phyloP scores from a whole-genome alignment of 1,140 invertebrate species.

The Teleopsis dalmanni region DNA sequence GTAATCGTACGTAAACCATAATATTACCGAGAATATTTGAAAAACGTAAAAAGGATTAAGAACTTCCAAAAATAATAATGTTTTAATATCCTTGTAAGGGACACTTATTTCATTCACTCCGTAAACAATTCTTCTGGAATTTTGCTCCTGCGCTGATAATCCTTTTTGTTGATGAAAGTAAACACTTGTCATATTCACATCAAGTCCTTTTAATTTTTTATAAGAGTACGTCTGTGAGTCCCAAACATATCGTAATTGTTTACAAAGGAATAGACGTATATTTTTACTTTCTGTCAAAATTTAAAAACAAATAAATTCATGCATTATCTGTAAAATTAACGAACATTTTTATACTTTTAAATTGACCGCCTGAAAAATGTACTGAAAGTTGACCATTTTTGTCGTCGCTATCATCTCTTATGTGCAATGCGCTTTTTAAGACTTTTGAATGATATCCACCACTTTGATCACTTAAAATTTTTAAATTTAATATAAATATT shows the following conservation, averaged over 20 bases:
- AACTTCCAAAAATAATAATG: slow-evolving; percentile 68
- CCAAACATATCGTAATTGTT: slow-evolving; percentile 64
- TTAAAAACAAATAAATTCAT: background rate
- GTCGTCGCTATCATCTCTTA: slow-evolving; percentile 16
- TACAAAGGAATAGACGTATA: slow-evolving; percentile 53
- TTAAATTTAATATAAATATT: background rate
- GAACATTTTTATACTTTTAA: slow-evolving; percentile 27
- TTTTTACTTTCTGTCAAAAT: slow-evolving; percentile 23
- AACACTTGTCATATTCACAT: slow-evolving; percentile 52
- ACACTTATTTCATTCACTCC: slow-evolving; percentile 75
- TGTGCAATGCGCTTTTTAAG: background rate
- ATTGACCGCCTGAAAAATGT: slow-evolving; percentile 29
- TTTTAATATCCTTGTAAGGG: slow-evolving; percentile 62
- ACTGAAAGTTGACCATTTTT: slow-evolving; percentile 25
- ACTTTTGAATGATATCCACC: background rate
- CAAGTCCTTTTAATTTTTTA: slow-evolving; percentile 57
- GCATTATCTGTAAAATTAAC: background rate
- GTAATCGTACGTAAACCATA: slow-evolving; percentile 76
- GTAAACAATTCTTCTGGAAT: slow-evolving; percentile 59
- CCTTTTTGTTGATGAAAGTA: slow-evolving; percentile 55
- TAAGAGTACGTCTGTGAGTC: slow-evolving; percentile 54
- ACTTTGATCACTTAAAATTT: too few relatives aligned
- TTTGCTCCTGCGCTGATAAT: slow-evolving; percentile 42
- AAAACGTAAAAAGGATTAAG: slow-evolving; percentile 96
- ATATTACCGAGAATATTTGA: slow-evolving; percentile 75